These are phyloP conservation scores for Tenodera sinensis DNA, from an alignment of 2,888 invertebrate genomes.

Conservation along the genomic window DNA sequence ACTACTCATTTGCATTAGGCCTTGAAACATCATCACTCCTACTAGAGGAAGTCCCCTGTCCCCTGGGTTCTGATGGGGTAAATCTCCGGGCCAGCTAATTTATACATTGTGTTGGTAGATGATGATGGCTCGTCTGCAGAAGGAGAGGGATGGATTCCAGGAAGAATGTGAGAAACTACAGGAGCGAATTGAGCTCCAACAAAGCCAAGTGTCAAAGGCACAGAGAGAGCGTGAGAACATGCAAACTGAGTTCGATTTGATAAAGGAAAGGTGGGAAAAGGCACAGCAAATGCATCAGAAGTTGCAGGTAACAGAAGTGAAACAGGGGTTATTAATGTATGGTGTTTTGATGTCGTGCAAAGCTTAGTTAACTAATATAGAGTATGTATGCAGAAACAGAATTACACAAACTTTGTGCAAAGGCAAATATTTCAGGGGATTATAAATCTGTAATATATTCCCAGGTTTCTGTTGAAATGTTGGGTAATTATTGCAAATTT, in stretches of 20 bases:
- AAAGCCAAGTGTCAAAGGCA: constrained; percentile 75
- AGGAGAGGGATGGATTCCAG: constrained; percentile 79
- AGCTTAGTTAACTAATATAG: neutral
- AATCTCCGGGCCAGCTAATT: neutral
- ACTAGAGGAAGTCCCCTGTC: neutral
- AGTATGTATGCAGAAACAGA: neutral
- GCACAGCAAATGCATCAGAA: constrained; percentile 80
- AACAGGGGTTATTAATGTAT: neutral
- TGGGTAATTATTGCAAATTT: neutral
- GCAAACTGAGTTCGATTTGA: constrained; percentile 78
- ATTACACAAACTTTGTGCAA: neutral
- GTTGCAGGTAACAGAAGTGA: constrained; percentile 57
- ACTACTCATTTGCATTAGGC: neutral
- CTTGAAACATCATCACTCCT: neutral
- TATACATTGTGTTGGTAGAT: constrained; percentile 49
- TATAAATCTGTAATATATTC: neutral
- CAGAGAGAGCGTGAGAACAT: constrained; percentile 82
- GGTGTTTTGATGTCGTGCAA: neutral
- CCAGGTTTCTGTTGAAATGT: neutral
- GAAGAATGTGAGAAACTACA: constrained; percentile 78
- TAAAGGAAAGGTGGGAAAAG: constrained; percentile 87
- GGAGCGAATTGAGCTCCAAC: constrained; percentile 77
- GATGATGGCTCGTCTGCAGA: constrained; percentile 74
- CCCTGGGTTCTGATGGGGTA: neutral
- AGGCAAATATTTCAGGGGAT: neutral